Evolutionary conservation across 2,888 invertebrate species (phyloP).

Genomic region (Erebia ligea): DNA sequence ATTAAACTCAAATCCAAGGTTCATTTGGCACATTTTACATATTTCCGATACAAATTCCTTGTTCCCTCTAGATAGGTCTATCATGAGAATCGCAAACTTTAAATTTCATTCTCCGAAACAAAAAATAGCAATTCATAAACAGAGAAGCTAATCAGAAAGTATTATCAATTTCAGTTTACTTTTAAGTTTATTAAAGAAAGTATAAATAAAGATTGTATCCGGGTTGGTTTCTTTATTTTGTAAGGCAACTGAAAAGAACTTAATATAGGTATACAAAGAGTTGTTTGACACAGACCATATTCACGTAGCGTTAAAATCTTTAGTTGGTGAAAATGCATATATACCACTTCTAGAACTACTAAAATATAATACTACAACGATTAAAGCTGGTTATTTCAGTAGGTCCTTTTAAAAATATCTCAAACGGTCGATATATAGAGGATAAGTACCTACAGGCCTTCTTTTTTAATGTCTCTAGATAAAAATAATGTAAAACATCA

Average conservation of each 20-base stretch:
- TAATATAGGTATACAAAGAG: slow-evolving; percentile 9
- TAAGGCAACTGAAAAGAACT: slow-evolving; percentile 16
- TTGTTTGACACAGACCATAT: slow-evolving; percentile 23
- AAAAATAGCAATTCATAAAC: not conserved
- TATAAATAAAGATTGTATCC: slow-evolving; percentile 22
- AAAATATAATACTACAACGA: not conserved
- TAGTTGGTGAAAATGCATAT: not conserved
- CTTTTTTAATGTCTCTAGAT: slow-evolving; percentile 1
- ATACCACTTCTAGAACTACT: too few species aligned
- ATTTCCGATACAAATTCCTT: too few species aligned
- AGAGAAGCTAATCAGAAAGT: not conserved
- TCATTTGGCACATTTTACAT: not conserved
- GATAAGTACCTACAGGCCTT: not conserved
- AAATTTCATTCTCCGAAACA: not conserved
- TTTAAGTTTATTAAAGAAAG: slow-evolving; percentile 19
- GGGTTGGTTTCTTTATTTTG: slow-evolving; percentile 24
- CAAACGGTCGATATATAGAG: not conserved
- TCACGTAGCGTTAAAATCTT: slow-evolving; percentile 12
- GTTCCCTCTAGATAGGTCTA: too few species aligned
- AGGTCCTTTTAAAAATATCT: not conserved
- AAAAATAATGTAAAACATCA: not conserved
- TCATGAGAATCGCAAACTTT: too few species aligned
- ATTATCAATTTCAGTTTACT: slow-evolving; percentile 10
- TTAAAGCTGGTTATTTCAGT: not conserved
- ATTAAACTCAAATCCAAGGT: not conserved